Evolutionary conservation across 2,888 invertebrate species (phyloP).

Genomic region (Trichogramma dendrolimi): DNA sequence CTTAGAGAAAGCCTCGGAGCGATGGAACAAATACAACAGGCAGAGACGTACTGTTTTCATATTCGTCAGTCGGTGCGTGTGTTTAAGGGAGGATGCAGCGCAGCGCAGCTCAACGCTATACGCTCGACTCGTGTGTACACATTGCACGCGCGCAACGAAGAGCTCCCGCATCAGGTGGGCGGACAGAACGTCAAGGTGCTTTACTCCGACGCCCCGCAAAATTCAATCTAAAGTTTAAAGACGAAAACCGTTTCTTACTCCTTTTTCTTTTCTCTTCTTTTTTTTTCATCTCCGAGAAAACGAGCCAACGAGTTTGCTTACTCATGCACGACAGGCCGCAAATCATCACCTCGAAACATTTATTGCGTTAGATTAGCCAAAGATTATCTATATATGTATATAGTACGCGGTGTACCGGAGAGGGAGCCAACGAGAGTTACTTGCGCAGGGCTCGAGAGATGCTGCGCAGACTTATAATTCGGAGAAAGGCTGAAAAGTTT

Average conservation of each 20-base stretch:
- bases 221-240: slow-evolving; percentile 51
- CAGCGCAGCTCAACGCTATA: too few relatives aligned
- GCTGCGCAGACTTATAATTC: not conserved
- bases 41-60: slow-evolving; percentile 14
- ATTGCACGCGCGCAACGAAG: slow-evolving; percentile 23
- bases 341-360: slow-evolving; percentile 50
- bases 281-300: slow-evolving; percentile 8
- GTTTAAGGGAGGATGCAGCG: too few relatives aligned
- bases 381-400: slow-evolving; percentile 38
- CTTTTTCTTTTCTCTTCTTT: slow-evolving; percentile 26
- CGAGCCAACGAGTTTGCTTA: slow-evolving; percentile 29
- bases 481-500: slow-evolving; percentile 7
- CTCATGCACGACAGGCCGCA: slow-evolving; percentile 43
- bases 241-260: slow-evolving; percentile 35
- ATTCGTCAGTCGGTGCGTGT: not conserved
- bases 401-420: slow-evolving; percentile 7
- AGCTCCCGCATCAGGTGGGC: slow-evolving; percentile 42
- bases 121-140: not conserved
- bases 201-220: slow-evolving; percentile 48
- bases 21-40: too few relatives aligned
- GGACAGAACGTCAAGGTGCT: slow-evolving; percentile 47
- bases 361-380: slow-evolving; percentile 48
- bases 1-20: too few relatives aligned
- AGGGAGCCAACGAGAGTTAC: not conserved
- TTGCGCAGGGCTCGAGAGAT: too few relatives aligned